Evolutionary conservation across 2,113 vertebrate genomes (phyloP), one percentile per base, ranked within the genome.

Genomic region (Boleophthalmus pectinirostris): DNA sequence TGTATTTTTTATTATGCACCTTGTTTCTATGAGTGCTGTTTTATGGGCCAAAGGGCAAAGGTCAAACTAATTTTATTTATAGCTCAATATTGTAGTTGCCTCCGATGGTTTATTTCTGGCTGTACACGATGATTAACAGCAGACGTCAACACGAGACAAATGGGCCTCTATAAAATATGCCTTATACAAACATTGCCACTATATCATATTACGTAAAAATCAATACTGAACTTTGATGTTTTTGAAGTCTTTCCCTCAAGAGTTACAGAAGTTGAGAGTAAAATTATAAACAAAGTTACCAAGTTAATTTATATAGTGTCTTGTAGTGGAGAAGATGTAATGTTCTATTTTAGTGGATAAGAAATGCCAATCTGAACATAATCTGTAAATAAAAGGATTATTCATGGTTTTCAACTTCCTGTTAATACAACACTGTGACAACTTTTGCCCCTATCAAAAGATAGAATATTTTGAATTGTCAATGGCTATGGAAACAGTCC

Each of bases 41-140:
- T 64, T 64, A 64, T 64, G 61, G 10, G 12, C 5, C 20, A 64
- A 38, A 43, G 18, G 33, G 61, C 33, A 64, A 64, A 64, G 61
- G 20, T 64, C 33, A 43, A 38, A 38, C 10, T 0, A 3, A 13
- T 38, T 43, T n/a, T 38, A 21, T 64, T 64, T 38, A 64, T 43
- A 43, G 61, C 61, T 38, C 33, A 43, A 64, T 38, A 64, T 64
- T 11, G 33, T n/a, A 43, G 33, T n/a, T 21, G 60, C 60, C 58
- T 20, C 58, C 1, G 4, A 35, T 38, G 16, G 60, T 63, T 63
- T 63, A 63, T 35, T 18, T 5, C 15, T 8, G 61, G 18, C 33
- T 20, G 58, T 64, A 21, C 29, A 38, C 33, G 3, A n/a, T 64
- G 61, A 64, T 38, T 64, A 64, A 64, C 61, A 43, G 3, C 61